phyloP scores from a whole-genome alignment of 2,113 vertebrate species.

The Stigmatopora nigra region DNA sequence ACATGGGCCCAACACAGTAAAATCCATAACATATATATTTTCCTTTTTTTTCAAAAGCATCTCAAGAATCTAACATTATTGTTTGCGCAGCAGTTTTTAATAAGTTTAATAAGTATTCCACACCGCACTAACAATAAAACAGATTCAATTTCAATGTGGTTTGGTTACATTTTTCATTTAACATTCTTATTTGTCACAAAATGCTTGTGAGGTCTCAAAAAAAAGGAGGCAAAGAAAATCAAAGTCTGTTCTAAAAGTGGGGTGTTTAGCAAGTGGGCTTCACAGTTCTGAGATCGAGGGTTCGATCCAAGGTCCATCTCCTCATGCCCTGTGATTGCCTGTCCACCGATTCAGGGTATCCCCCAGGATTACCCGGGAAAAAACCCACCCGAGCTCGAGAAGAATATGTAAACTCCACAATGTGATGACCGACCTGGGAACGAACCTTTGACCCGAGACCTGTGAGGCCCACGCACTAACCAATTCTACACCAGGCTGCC shows the following conservation, averaged over 20 bases:
- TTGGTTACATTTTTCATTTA: background rate
- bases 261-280: background rate
- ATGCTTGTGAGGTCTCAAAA: background rate
- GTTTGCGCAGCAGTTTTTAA: background rate
- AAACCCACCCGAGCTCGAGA: too few species aligned
- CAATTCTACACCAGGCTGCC: too few species aligned
- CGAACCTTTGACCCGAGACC: too few species aligned
- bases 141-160: background rate
- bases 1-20: background rate
- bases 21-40: background rate
- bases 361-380: too few species aligned
- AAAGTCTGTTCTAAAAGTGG: background rate
- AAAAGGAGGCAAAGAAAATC: background rate
- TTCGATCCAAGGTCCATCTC: too few species aligned
- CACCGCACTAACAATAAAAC: background rate
- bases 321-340: too few species aligned
- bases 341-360: too few species aligned
- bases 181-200: background rate
- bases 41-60: too few species aligned
- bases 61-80: background rate
- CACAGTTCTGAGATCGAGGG: too few species aligned
- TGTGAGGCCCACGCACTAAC: too few species aligned
- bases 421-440: too few species aligned
- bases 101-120: background rate
- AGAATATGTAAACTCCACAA: too few species aligned